Conservation (phyloP, 2,113 vertebrate species). For the Rallus limicola region DNA sequence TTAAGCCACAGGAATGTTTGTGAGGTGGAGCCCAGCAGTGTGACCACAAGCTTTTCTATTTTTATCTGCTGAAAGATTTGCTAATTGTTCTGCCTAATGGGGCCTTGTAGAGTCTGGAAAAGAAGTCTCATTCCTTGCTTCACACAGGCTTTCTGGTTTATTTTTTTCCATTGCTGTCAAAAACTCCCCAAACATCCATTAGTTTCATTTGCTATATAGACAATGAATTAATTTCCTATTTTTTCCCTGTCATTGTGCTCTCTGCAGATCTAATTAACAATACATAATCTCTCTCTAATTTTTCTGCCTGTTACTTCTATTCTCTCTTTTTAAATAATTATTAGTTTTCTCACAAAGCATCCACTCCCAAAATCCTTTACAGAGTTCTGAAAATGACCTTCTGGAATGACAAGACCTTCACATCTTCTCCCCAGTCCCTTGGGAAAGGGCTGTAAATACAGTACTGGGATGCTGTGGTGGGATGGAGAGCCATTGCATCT, state of each 20-base stretch:
- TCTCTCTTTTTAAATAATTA: neutral
- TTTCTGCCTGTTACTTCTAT: neutral
- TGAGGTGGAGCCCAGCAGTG: neutral
- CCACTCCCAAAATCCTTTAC: neutral
- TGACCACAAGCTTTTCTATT: constrained; percentile 10
- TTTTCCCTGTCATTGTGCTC: constrained; percentile 1
- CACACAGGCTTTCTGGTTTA: neutral
- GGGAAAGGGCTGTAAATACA: neutral
- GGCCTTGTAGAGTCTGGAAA: neutral
- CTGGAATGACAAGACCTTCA: neutral
- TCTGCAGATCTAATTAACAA: constrained; percentile 40
- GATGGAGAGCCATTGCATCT: neutral
- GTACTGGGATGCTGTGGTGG: neutral
- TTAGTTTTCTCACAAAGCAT: neutral
- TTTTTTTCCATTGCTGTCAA: neutral
- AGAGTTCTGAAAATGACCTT: neutral
- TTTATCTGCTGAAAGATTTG: constrained; percentile 13
- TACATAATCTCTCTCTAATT: neutral
- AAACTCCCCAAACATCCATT: constrained; percentile 17
- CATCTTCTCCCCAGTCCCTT: neutral
- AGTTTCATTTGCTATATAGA: neutral
- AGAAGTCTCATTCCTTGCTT: constrained; percentile 42
- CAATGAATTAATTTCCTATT: constrained; percentile 50
- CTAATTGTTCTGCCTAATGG: constrained; percentile 56
- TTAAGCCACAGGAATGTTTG: neutral